These are phyloP conservation scores for Drosophila nigromelanica DNA, from an alignment of 1,140 invertebrate genomes.

Conservation along the genomic window DNA sequence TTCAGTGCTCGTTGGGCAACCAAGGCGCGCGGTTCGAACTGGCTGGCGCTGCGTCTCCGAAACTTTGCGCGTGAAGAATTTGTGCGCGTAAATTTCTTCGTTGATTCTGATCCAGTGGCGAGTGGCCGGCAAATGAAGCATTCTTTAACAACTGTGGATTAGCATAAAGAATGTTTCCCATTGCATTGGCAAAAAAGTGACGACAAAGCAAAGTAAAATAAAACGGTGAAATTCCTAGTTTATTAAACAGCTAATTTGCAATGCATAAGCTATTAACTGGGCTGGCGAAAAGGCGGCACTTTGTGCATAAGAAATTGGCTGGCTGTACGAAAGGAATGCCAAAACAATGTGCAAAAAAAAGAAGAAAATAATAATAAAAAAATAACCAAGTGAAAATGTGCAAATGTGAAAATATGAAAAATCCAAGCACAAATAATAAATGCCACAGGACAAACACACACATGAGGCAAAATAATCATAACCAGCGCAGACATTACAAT, in stretches of 20 bases:
- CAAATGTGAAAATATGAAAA: slow-evolving; percentile 17
- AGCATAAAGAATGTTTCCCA: slow-evolving; percentile 58
- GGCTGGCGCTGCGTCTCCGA: slow-evolving; percentile 1
- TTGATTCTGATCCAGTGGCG: slow-evolving; percentile 20
- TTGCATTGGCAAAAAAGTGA: slow-evolving; percentile 10
- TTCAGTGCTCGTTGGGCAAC: slow-evolving; percentile 67
- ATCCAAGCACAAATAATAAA: slow-evolving; percentile 41
- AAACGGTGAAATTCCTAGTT: slow-evolving; percentile 29
- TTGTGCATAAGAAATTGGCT: slow-evolving; percentile 69
- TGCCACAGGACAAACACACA: slow-evolving; percentile 24
- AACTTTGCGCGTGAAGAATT: slow-evolving; percentile 2
- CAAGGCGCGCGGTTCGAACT: slow-evolving; percentile 59
- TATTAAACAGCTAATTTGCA: slow-evolving; percentile 49
- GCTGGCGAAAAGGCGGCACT: slow-evolving; percentile 35
- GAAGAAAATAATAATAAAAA: slow-evolving; percentile 39
- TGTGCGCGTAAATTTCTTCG: slow-evolving; percentile 44
- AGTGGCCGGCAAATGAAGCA: slow-evolving; percentile 45
- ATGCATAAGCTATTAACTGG: slow-evolving; percentile 52
- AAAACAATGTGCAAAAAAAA: slow-evolving; percentile 44
- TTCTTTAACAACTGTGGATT: slow-evolving; percentile 76
- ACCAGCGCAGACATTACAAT: slow-evolving; percentile 56
- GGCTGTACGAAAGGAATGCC: not conserved
- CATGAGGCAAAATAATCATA: slow-evolving; percentile 72
- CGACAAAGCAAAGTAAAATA: slow-evolving; percentile 3
- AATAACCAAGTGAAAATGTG: slow-evolving; percentile 19